phyloP scores from a whole-genome alignment of 1,140 invertebrate genomes.

The Drosophila lacertosa region DNA sequence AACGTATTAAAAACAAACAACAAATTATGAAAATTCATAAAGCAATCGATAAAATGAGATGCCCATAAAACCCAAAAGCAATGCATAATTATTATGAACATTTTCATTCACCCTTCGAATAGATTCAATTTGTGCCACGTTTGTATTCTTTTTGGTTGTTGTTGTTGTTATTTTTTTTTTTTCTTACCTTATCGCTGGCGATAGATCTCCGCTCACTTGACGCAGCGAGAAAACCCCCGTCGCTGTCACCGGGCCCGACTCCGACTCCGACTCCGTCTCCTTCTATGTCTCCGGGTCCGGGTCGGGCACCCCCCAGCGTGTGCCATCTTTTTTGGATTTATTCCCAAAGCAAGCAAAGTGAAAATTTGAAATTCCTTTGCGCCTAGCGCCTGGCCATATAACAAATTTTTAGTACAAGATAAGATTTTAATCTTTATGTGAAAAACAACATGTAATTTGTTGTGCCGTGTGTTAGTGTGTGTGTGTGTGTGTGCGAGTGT shows the following conservation, averaged over 20 bases:
- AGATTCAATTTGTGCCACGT: too few relatives aligned
- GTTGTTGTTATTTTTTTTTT: too few relatives aligned
- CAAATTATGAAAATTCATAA: slow-evolving; percentile 78
- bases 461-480: slow-evolving; percentile 37
- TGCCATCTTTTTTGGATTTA: slow-evolving; percentile 62
- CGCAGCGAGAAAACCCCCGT: slow-evolving; percentile 28
- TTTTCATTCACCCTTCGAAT: slow-evolving; percentile 65
- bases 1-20: slow-evolving; percentile 68
- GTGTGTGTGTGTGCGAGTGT: slow-evolving; percentile 24
- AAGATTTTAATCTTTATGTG: slow-evolving; percentile 82
- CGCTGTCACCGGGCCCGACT: slow-evolving; percentile 47
- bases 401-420: slow-evolving; percentile 79
- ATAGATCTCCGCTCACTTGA: slow-evolving; percentile 53
- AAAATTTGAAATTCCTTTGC: slow-evolving; percentile 62
- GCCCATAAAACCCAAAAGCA: background rate
- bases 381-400: slow-evolving; percentile 74
- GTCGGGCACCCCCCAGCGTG: slow-evolving; percentile 74
- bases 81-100: slow-evolving; percentile 77
- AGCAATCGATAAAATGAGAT: slow-evolving; percentile 5
- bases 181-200: slow-evolving; percentile 49
- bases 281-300: slow-evolving; percentile 51
- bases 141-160: too few relatives aligned
- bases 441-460: slow-evolving; percentile 83
- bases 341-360: too few relatives aligned
- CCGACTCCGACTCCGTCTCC: slow-evolving; percentile 58